Conservation (phyloP, 2,888 invertebrate genomes). For the Disparrhopalites patrizii region DNA sequence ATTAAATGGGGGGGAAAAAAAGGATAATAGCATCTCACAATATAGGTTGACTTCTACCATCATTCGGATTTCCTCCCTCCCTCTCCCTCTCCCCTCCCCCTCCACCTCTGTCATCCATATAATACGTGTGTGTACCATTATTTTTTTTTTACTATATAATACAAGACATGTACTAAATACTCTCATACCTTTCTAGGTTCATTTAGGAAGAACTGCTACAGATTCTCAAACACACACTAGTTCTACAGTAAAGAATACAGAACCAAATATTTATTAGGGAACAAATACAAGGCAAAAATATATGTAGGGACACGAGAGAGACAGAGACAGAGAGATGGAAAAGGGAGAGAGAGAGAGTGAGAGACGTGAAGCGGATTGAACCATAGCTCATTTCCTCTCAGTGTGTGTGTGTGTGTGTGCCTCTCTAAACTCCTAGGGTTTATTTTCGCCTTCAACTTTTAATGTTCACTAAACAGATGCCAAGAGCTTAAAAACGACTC, state of each 20-base stretch:
- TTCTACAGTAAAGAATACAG: too few relatives aligned
- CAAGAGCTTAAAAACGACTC: constrained; percentile 28
- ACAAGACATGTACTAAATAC: too few relatives aligned
- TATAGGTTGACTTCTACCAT: too few relatives aligned
- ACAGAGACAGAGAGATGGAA: too few relatives aligned
- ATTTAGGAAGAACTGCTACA: too few relatives aligned
- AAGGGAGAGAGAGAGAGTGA: background rate
- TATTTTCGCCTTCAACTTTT: constrained; percentile 32
- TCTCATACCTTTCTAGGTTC: too few relatives aligned
- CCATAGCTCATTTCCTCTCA: constrained; percentile 18
- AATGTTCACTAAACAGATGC: constrained; percentile 33
- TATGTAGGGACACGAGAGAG: background rate
- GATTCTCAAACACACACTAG: too few relatives aligned
- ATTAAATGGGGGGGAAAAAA: too few relatives aligned
- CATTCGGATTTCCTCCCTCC: background rate
- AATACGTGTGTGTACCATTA: too few relatives aligned
- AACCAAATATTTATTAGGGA: background rate
- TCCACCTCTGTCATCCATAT: too few relatives aligned
- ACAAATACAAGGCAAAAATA: background rate
- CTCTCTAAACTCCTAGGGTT: constrained; percentile 21
- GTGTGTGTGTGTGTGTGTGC: too few relatives aligned
- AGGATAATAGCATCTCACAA: background rate
- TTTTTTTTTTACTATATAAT: too few relatives aligned
- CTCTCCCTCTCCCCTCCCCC: background rate
- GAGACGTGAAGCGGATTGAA: constrained; percentile 18